A percentile compares a stretch with the other conserved stretches of the same genome.
Conservation (phyloP, 2,888 invertebrate species). For the Stenolophus ochropezus region DNA sequence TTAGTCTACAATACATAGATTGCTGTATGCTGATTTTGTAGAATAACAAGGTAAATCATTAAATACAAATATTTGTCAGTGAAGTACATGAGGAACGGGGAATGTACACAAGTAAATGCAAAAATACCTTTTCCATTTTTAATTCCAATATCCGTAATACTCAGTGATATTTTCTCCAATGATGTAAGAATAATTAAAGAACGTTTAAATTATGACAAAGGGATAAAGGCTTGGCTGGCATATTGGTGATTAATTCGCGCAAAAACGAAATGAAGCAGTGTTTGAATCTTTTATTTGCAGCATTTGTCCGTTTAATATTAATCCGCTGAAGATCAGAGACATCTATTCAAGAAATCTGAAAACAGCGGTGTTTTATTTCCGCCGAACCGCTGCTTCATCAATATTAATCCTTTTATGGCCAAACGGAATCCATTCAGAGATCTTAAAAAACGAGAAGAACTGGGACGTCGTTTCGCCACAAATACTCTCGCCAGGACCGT, state of each 20-base stretch:
- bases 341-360: slow-evolving; percentile 45
- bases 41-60: too few species aligned
- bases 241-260: slow-evolving; percentile 29
- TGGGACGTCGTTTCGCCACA: slow-evolving; percentile 34
- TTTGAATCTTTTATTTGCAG: slow-evolving; percentile 23
- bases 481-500: slow-evolving; percentile 6
- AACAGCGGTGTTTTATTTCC: slow-evolving; percentile 40
- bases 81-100: too few species aligned
- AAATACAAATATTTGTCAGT: too few species aligned
- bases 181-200: slow-evolving; percentile 4
- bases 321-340: slow-evolving; percentile 38
- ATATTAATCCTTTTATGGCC: slow-evolving; percentile 44
- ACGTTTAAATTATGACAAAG: neutral
- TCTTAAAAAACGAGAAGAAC: slow-evolving; percentile 30
- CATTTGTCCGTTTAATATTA: slow-evolving; percentile 38
- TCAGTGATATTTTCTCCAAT: neutral
- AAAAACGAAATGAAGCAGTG: slow-evolving; percentile 5
- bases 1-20: too few species aligned
- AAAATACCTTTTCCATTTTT: too few species aligned
- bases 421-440: slow-evolving; percentile 36
- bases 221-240: slow-evolving; percentile 17
- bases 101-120: too few species aligned
- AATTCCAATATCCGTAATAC: too few species aligned
- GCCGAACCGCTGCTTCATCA: slow-evolving; percentile 35
- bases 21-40: too few species aligned